Conservation (phyloP, 2,888 invertebrate species). For the Agonopterix heracliana region DNA sequence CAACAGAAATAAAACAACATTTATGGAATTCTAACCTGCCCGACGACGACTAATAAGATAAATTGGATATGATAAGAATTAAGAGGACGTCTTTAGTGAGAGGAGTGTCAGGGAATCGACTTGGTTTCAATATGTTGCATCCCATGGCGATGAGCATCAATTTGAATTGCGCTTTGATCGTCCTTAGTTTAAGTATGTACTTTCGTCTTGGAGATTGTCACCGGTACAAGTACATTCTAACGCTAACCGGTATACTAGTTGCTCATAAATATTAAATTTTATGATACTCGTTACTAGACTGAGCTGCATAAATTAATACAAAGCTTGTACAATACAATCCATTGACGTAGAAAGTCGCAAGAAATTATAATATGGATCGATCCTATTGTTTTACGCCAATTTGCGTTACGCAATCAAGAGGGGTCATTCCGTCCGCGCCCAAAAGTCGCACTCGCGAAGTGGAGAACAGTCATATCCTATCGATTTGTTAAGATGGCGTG, state of each 20-base stretch:
- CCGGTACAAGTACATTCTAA: too few species aligned
- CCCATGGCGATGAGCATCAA: too few species aligned
- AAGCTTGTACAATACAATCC: too few species aligned
- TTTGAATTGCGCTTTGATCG: too few species aligned
- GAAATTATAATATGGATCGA: constrained; percentile 14
- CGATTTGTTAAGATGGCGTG: constrained; percentile 77
- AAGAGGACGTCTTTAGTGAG: neutral
- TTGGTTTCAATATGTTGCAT: too few species aligned
- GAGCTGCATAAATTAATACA: constrained; percentile 4
- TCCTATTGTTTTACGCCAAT: constrained; percentile 37
- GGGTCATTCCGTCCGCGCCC: constrained; percentile 71
- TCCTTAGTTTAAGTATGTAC: too few species aligned
- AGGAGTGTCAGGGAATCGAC: too few species aligned
- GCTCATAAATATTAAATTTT: constrained; percentile 6
- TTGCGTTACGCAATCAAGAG: constrained; percentile 59
- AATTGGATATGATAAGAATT: neutral
- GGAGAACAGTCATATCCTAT: constrained; percentile 78
- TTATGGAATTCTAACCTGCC: neutral
- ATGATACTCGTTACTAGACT: constrained; percentile 2
- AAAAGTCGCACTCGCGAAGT: constrained; percentile 71
- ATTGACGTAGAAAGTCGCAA: neutral
- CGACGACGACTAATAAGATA: neutral
- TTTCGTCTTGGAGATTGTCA: too few species aligned
- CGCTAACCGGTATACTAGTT: constrained; percentile 1
- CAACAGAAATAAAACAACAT: neutral